Evolutionary conservation across 2,888 invertebrate species (phyloP).

Genomic region (Asteroscopus sphinx): DNA sequence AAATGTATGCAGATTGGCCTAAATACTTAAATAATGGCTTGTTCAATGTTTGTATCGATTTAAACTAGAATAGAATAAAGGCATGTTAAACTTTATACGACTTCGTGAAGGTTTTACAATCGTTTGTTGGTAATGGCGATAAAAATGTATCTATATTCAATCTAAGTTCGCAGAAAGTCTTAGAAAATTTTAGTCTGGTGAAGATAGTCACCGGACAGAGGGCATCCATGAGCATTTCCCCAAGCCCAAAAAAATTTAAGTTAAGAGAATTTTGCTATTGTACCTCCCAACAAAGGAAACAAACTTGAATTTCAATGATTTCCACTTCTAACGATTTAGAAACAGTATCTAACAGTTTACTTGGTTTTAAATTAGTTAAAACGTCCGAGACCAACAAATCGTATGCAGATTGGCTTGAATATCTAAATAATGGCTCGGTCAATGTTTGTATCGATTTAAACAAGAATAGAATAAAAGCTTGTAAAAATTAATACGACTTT

Average conservation of each 20-base stretch:
- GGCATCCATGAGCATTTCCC: too few species aligned
- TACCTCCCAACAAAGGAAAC: neutral
- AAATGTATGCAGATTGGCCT: slow-evolving; percentile 33
- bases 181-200: too few species aligned
- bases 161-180: too few species aligned
- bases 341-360: neutral
- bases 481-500: neutral
- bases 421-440: slow-evolving; percentile 29
- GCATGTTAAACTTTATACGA: slow-evolving; percentile 6
- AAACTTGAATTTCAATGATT: neutral
- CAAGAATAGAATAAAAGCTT: slow-evolving; percentile 43
- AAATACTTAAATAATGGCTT: slow-evolving; percentile 41
- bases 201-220: too few species aligned
- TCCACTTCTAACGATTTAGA: neutral
- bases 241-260: too few species aligned
- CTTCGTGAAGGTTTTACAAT: slow-evolving; percentile 22
- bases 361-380: slow-evolving; percentile 19
- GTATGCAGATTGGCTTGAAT: slow-evolving; percentile 40
- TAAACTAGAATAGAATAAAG: slow-evolving; percentile 42
- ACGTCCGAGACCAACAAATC: slow-evolving; percentile 15
- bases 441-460: slow-evolving; percentile 51
- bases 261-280: too few species aligned
- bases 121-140: slow-evolving; percentile 21
- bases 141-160: slow-evolving; percentile 1
- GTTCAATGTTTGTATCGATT: slow-evolving; percentile 50